These are phyloP conservation scores for Archivesica marissinica DNA, from an alignment of 1,140 invertebrate genomes.

Conservation along the genomic window DNA sequence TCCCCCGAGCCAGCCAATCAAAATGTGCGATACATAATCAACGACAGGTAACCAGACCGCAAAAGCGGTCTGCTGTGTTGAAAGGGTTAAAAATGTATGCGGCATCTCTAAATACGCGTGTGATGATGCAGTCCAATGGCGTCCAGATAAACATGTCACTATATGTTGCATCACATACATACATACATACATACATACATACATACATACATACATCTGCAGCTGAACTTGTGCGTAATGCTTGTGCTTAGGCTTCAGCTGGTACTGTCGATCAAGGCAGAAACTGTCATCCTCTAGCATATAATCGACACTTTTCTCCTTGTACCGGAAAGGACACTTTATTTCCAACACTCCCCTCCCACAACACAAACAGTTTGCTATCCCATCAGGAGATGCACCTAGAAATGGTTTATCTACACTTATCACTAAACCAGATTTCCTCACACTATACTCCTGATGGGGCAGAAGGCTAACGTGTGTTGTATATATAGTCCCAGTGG, in stretches of 20 bases:
- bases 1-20: too few relatives aligned
- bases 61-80: background rate
- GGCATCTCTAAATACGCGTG: background rate
- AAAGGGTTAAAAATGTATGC: background rate
- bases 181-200: constrained; percentile 39
- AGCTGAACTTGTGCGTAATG: constrained; percentile 53
- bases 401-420: constrained; percentile 32
- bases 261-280: background rate
- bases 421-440: too few relatives aligned
- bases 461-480: too few relatives aligned
- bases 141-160: constrained; percentile 51
- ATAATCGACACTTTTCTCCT: background rate
- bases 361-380: constrained; percentile 40
- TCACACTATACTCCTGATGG: too few relatives aligned
- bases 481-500: too few relatives aligned
- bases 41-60: too few relatives aligned
- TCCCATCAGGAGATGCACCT: constrained; percentile 20
- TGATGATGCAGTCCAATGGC: background rate
- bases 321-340: constrained; percentile 27
- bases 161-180: constrained; percentile 7
- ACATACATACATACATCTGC: constrained; percentile 49
- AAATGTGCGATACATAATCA: too few relatives aligned
- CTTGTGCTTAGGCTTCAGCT: constrained; percentile 30
- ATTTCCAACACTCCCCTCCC: constrained; percentile 19
- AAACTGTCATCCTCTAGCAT: background rate